Percentiles rank a stretch among this genome's conserved stretches.
Conservation (phyloP, 2,797 vertebrate species). For the Poeciliopsis turneri region DNA sequence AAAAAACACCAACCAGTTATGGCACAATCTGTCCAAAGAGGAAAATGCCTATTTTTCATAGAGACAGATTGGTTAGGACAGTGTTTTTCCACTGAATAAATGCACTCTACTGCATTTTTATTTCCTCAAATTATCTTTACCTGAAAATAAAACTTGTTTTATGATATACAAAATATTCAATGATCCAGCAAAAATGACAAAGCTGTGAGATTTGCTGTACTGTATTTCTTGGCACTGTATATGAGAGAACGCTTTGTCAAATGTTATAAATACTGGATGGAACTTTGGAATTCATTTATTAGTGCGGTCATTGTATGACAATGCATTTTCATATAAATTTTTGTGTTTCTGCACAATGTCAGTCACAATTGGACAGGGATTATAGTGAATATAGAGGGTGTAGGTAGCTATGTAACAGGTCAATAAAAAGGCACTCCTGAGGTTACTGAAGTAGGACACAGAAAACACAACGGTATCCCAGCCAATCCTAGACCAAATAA, state of each 20-base stretch:
- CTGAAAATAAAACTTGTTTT: not conserved
- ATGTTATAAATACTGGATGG: not conserved
- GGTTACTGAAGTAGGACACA: conserved; percentile 22
- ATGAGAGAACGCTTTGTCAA: not conserved
- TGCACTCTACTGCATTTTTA: not conserved
- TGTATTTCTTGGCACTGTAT: not conserved
- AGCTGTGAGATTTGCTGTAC: too few species aligned
- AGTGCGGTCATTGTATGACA: not conserved
- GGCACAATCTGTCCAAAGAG: not conserved
- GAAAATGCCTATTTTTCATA: not conserved
- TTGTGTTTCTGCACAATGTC: conserved; percentile 1
- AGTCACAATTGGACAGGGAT: conserved; percentile 3
- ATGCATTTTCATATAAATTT: not conserved
- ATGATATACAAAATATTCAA: not conserved
- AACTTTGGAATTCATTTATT: not conserved
- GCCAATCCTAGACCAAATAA: conserved; percentile 28
- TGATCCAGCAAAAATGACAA: not conserved
- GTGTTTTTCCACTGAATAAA: not conserved
- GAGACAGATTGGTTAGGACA: not conserved
- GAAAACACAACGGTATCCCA: conserved; percentile 24
- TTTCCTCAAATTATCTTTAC: not conserved
- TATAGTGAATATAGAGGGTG: conserved; percentile 10
- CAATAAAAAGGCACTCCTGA: conserved; percentile 23
- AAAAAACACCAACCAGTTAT: not conserved
- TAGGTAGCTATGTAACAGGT: conserved; percentile 4